These are phyloP conservation scores for Idaea aversata DNA, from an alignment of 2,888 invertebrate species.

Conservation along the genomic window DNA sequence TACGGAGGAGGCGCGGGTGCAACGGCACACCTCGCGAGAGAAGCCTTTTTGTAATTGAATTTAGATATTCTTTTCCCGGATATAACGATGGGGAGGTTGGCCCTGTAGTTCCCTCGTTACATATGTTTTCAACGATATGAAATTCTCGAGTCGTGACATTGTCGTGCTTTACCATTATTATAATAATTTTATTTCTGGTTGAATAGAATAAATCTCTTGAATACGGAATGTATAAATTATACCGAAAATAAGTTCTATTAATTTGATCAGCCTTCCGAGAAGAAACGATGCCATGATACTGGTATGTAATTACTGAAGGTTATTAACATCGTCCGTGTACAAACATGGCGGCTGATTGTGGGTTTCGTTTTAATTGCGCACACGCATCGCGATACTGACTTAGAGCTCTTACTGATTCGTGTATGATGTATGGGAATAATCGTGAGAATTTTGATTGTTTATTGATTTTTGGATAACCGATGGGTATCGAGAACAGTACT, in stretches of 20 bases:
- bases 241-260: constrained; percentile 73
- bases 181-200: constrained; percentile 30
- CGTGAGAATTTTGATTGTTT: constrained; percentile 72
- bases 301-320: constrained; percentile 77
- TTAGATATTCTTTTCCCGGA: constrained; percentile 76
- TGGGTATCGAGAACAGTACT: not conserved
- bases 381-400: constrained; percentile 73
- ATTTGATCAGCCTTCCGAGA: constrained; percentile 78
- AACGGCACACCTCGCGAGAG: constrained; percentile 67
- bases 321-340: constrained; percentile 80
- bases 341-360: constrained; percentile 80
- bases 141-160: constrained; percentile 56
- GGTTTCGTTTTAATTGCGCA: constrained; percentile 80
- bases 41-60: constrained; percentile 80
- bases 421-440: constrained; percentile 54
- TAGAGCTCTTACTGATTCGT: constrained; percentile 66
- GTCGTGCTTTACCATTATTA: constrained; percentile 50
- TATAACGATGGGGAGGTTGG: constrained; percentile 64
- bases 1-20: constrained; percentile 74
- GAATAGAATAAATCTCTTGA: constrained; percentile 25
- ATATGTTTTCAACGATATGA: constrained; percentile 66
- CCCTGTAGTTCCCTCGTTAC: constrained; percentile 61
- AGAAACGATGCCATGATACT: constrained; percentile 72
- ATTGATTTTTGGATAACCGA: constrained; percentile 52
- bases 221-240: constrained; percentile 40